Conservation (phyloP, 2,113 vertebrate genomes). For the Zosterops borbonicus region DNA sequence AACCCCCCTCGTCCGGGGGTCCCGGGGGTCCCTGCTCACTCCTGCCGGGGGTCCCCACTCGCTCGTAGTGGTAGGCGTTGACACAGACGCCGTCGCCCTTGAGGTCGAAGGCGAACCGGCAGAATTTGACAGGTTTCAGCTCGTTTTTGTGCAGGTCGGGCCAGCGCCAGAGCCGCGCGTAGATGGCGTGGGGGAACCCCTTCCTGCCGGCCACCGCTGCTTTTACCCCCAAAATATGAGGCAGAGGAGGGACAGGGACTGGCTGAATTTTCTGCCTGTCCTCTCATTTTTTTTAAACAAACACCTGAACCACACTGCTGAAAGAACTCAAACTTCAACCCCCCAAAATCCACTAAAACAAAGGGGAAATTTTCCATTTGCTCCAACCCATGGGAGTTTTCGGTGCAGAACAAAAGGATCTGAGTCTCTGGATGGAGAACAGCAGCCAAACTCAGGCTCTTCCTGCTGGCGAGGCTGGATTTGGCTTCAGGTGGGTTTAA, state of each 20-base stretch:
- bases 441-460: not conserved
- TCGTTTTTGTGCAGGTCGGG: slow-evolving; percentile 87
- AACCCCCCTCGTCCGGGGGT: not conserved
- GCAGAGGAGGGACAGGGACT: too few species aligned
- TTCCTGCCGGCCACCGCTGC: slow-evolving; percentile 76
- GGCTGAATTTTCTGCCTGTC: not conserved
- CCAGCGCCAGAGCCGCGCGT: slow-evolving; percentile 82
- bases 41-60: slow-evolving; percentile 62
- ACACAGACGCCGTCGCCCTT: slow-evolving; percentile 85
- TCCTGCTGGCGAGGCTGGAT: not conserved
- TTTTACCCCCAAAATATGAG: too few species aligned
- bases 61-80: slow-evolving; percentile 85
- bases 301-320: accelerated
- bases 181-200: slow-evolving; percentile 83
- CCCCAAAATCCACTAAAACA: not conserved
- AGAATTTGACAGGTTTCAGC: slow-evolving; percentile 82
- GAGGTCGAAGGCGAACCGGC: slow-evolving; percentile 82
- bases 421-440: not conserved
- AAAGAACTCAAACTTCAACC: not conserved
- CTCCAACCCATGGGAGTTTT: not conserved
- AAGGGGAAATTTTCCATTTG: not conserved
- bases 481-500: too few species aligned
- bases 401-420: not conserved
- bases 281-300: not conserved
- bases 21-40: not conserved